Percentiles rank a stretch among this genome's conserved stretches.
These are phyloP conservation scores for Eucidaris tribuloides DNA, from an alignment of 35 echinoderm and acorn worm species.

Conservation along the genomic window DNA sequence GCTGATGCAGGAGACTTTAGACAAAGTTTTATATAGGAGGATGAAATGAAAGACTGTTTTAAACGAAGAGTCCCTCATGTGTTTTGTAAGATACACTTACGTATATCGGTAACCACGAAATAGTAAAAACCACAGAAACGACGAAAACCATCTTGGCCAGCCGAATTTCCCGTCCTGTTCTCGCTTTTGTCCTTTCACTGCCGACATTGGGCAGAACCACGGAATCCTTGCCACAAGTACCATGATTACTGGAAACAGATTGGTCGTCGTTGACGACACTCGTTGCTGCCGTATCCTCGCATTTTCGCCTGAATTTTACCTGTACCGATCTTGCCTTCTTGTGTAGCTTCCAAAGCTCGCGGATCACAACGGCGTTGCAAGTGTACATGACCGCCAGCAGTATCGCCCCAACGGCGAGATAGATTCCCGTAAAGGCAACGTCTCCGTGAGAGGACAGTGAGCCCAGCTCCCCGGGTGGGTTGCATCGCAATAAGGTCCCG, in stretches of 20 bases:
- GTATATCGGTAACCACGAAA: constrained; percentile 40
- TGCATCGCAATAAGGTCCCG: background rate
- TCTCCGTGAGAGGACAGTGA: background rate
- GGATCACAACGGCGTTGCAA: background rate
- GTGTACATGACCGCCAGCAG: background rate
- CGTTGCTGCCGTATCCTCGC: no score
- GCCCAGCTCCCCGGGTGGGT: background rate
- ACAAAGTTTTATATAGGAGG: no score
- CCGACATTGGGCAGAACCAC: background rate
- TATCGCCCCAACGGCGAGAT: background rate
- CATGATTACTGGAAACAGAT: no score
- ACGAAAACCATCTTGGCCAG: background rate
- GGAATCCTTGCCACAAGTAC: background rate
- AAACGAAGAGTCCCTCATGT: no score
- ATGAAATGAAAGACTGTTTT: no score
- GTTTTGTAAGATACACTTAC: no score
- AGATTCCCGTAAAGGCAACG: background rate
- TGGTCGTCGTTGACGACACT: no score
- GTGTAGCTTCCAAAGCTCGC: background rate
- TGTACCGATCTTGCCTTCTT: background rate
- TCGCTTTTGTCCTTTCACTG: background rate
- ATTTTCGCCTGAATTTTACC: background rate
- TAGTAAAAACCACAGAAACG: constrained; percentile 36
- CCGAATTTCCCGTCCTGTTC: background rate
- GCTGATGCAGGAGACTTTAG: no score